These are phyloP conservation scores for Drosophila ezoana DNA, from an alignment of 2,888 invertebrate genomes.

Conservation along the genomic window DNA sequence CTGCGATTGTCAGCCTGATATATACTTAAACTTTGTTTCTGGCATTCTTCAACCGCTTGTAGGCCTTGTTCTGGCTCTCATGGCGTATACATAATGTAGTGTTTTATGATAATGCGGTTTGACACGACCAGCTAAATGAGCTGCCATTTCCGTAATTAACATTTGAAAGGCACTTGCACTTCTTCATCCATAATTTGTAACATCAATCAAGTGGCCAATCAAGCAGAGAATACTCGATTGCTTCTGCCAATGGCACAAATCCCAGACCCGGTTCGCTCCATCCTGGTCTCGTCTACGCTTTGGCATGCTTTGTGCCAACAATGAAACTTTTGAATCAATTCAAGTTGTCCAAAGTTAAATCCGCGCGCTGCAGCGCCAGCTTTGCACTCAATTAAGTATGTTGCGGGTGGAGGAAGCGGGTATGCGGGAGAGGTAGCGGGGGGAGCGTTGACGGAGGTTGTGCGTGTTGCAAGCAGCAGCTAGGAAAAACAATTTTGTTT, in stretches of 20 bases:
- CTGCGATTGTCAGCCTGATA: constrained; percentile 72
- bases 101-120: constrained; percentile 14
- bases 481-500: constrained; percentile 71
- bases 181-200: constrained; percentile 44
- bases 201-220: constrained; percentile 61
- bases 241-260: constrained; percentile 18
- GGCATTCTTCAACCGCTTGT: constrained; percentile 25
- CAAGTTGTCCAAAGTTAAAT: constrained; percentile 78
- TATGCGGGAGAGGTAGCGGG: neutral
- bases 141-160: constrained; percentile 24
- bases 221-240: constrained; percentile 6
- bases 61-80: neutral
- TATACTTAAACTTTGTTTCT: constrained; percentile 62
- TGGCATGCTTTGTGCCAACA: constrained; percentile 61
- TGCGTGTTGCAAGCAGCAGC: constrained; percentile 58
- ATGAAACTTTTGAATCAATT: constrained; percentile 78
- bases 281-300: neutral
- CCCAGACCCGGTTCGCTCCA: neutral
- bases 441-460: constrained; percentile 5
- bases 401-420: constrained; percentile 2
- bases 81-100: constrained; percentile 36
- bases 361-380: constrained; percentile 62
- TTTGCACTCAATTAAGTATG: constrained; percentile 79
- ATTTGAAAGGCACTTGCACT: constrained; percentile 9
- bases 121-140: constrained; percentile 12